Percentiles rank a stretch among this genome's conserved stretches.
phyloP scores from a whole-genome alignment of 2,888 invertebrate species.

The Sicus ferrugineus region DNA sequence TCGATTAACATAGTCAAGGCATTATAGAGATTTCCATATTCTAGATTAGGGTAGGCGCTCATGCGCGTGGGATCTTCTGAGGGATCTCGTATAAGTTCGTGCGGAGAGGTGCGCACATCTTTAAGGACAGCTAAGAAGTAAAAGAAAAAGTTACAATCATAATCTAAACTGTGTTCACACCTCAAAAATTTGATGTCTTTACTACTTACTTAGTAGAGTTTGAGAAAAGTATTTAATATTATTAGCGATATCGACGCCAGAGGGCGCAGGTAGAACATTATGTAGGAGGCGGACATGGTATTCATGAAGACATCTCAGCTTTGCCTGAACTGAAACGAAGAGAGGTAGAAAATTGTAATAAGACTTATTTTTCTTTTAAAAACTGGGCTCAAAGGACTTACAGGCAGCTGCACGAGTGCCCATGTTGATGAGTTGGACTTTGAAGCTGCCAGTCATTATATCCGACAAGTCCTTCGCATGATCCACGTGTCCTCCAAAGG shows the following conservation, averaged over 20 bases:
- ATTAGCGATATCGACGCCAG: constrained; percentile 95
- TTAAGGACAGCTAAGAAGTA: constrained; percentile 82
- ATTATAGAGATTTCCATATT: constrained; percentile 95
- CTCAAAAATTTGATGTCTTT: too few species aligned
- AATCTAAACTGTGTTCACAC: too few species aligned
- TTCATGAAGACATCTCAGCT: constrained; percentile 96
- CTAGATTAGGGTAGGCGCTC: constrained; percentile 93
- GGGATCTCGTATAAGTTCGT: constrained; percentile 88
- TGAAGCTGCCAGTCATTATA: constrained; percentile 74
- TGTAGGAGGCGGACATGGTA: constrained; percentile 92
- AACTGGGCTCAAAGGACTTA: too few species aligned
- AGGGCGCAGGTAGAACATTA: constrained; percentile 89
- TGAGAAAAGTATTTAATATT: constrained; percentile 98
- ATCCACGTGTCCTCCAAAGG: constrained; percentile 60
- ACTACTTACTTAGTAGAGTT: constrained; percentile 92
- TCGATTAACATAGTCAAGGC: constrained; percentile 83
- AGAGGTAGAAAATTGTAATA: constrained; percentile 2
- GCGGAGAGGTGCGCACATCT: constrained; percentile 92
- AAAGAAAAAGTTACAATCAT: background rate
- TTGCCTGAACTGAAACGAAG: constrained; percentile 85
- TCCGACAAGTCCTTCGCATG: constrained; percentile 62
- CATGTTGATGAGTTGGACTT: constrained; percentile 81
- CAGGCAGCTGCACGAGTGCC: constrained; percentile 93
- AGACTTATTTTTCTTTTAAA: background rate
- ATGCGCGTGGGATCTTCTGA: constrained; percentile 87